Evolutionary conservation across 2,797 vertebrate genomes (phyloP), one percentile per base, ranked within the genome.

Genomic region (Tachyglossus aculeatus): DNA sequence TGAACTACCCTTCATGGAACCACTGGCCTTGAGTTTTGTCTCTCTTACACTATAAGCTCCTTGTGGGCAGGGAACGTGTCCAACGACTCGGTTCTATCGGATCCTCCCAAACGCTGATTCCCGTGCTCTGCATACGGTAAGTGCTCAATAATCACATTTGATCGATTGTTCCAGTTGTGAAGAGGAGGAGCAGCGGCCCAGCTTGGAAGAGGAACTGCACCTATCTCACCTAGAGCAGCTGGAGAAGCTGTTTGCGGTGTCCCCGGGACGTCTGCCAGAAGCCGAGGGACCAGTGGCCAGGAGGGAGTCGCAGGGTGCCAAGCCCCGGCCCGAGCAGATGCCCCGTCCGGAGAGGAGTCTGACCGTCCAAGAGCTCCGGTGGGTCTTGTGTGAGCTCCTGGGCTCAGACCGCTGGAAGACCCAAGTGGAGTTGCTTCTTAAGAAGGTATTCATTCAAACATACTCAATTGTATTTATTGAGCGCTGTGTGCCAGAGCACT

Each of bases 361-460:
- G 66, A 80, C 33, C 19, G 79, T 88, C 1, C 81, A 87, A 27
- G 90, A 91, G 64, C 90, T 94, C 71, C 77, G 43, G 29, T 74
- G 83, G 3, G 57, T 72, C 34, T 44, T 91, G 13, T 83, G 67
- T 41, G 80, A 81, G 37, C 69, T 84, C 24, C 38, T 88, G 7
- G 87, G 79, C 50, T 73, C 81, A 4, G 69, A 86, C 41, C 38
- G 61, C 32, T 68, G 77, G 38, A 73, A 68, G 27, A 44, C 37
- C 2, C 86, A 83, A 69, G 78, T 81, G 24, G 78, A 88, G 43
- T 71, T 80, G 71, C 87, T 92, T 48, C 90, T 91, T 72, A 80
- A 36, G 60, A 92, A 94, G 90, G 89, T 89, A 62, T 45, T 13
- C 15, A 29, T 25, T 45, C n/a, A n/a, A n/a, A n/a, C n/a, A n/a